Conservation (phyloP, 2,888 invertebrate genomes). For the Apotomis capreana region DNA sequence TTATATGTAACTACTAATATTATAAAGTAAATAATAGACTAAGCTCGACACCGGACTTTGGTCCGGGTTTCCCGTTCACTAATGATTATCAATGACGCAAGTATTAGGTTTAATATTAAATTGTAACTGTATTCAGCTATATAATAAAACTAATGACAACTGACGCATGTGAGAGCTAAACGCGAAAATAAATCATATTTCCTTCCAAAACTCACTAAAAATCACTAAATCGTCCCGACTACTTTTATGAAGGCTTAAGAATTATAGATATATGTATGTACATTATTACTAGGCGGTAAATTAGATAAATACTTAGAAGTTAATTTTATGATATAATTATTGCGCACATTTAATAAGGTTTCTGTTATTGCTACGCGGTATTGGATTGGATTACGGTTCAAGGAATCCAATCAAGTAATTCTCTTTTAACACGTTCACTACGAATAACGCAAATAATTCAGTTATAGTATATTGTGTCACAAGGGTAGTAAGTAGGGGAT, state of each 20-base stretch:
- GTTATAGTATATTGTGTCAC: no score
- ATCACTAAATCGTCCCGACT: no score
- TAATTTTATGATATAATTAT: neutral
- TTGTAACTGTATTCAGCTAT: neutral
- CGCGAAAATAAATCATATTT: no score
- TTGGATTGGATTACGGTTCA: no score
- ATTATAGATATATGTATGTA: no score
- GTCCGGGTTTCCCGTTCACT: conserved; percentile 23
- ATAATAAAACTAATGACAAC: neutral
- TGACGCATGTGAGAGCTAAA: neutral
- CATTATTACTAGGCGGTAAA: neutral
- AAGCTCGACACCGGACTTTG: conserved; percentile 23
- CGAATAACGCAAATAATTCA: no score
- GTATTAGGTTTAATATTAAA: neutral
- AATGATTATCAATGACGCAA: neutral
- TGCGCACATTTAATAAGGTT: neutral
- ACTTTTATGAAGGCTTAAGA: no score
- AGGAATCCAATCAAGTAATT: no score
- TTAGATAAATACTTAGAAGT: neutral
- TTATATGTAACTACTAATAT: conserved; percentile 14
- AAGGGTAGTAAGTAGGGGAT: no score
- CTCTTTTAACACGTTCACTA: no score
- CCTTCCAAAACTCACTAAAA: no score
- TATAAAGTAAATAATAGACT: conserved; percentile 25
- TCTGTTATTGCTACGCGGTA: no score